Evolutionary conservation across 35 echinoderm and acorn worm genomes (phyloP), one percentile per base, ranked within the genome.

Genomic region (Apostichopus parvimensis): DNA sequence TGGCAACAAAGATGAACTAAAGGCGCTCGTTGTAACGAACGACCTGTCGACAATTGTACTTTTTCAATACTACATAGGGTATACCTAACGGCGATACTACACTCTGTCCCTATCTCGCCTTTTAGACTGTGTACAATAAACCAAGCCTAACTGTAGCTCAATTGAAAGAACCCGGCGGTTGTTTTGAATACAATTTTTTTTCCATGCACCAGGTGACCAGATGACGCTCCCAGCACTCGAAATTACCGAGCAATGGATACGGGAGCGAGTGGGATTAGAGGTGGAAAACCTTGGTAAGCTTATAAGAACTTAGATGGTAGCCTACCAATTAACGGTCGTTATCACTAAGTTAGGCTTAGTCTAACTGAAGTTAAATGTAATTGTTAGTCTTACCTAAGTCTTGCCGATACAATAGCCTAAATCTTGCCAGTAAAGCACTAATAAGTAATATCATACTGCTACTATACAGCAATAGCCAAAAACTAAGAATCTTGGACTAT

Each of bases 161-260:
- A 20, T 75, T 75, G 17, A n/a, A 6, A 20, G 71, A 75, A 7
- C 71, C 21, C 17, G 17, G 71, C 71, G 71, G 17, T 75, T 75
- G n/a, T 20, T 22, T 75, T 75, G 17, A 75, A 75, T 7, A 75
- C 17, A 18, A 20, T 14, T 75, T 75, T 75, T n/a, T n/a, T 14
- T 18, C 6, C 11, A 20, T 18, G 6, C 71, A 75, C 14, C 4
- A n/a, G n/a, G n/a, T n/a, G n/a, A n/a, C n/a, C n/a, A 75, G 55
- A 84, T 84, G 81, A 77, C 70, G 72, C 72, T 78, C n/a, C 56
- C 88, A 21, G 15, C 71, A 56, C 75, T 91, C 17, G 81, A 84
- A 53, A 93, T 95, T 61, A 98, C 79, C 8, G 96, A 98, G 75
- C 90, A 91, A 24, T 98, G 96, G 96, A 92, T 98, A 22, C 75